Evolutionary conservation across 2,113 vertebrate genomes (phyloP), one percentile per base, ranked within the genome.

Genomic region (Ceuthmochares aereus): DNA sequence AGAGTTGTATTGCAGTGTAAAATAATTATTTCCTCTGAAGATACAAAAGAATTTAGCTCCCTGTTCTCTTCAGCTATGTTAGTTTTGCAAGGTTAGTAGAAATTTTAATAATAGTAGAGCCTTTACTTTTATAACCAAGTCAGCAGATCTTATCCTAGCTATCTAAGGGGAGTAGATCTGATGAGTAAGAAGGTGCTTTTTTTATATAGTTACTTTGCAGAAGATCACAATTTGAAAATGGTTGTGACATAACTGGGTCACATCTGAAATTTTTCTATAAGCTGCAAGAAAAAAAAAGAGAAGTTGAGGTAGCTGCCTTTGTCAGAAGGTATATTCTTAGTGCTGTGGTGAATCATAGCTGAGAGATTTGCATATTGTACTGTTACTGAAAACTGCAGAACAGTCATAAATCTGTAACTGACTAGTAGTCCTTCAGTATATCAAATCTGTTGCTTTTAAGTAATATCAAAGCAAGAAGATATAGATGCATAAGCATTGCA

Each of bases 211-310:
- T 95, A 81, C 68, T 95, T 96, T 90, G 60, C 90, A 89, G 73
- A 86, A 54, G 66, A 93, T 93, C 79, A 90, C 83, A 90, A 4
- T 84, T 81, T 96, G 92, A 92, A 93, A 96, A 84, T 92, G 88
- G 66, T 94, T 94, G 49, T 96, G 96, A 97, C 96, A 96, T 95
- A 96, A 95, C 95, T 93, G 60, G 96, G 93, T 97, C 96, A 95
- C 54, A 45, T 94, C 47, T 81, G 75, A 95, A 90, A 75, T 93
- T 96, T 95, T 95, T 93, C 95, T 93, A 80, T 94, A 93, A 95
- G 92, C 87, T 93, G 87, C 75, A 96, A n/a, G n/a, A n/a, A 80
- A 92, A 49, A 97, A 96, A 93, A 80, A 79, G 40, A 93, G 79
- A 86, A 89, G 83, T 94, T 93, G 90, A 95, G 88, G 85, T 96